Evolutionary conservation across 2,888 invertebrate species (phyloP).

Genomic region (Drosophila austrosaltans): DNA sequence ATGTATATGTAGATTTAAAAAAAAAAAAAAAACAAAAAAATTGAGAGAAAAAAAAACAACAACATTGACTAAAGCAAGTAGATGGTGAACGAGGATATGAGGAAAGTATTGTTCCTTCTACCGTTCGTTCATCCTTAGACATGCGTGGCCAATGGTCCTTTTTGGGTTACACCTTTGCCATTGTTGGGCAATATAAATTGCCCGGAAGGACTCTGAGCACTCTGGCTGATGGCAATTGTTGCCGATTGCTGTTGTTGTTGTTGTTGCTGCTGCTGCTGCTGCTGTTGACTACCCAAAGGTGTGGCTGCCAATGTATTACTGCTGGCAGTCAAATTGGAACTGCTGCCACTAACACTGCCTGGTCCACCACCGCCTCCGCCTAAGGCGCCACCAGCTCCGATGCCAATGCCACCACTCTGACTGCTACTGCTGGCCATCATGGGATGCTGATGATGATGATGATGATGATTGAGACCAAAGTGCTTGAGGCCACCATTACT

Average conservation of each 20-base stretch:
- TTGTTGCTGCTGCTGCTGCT: constrained; percentile 80
- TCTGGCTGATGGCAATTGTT: constrained; percentile 85
- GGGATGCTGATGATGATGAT: constrained; percentile 25
- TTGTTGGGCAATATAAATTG: constrained; percentile 84
- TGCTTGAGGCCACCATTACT: constrained; percentile 76
- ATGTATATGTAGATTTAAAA: background rate
- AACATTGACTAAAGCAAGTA: constrained; percentile 16
- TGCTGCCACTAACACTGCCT: constrained; percentile 85
- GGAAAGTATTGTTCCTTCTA: background rate
- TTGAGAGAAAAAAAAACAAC: background rate
- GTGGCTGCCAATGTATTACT: constrained; percentile 82
- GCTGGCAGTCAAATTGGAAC: constrained; percentile 84
- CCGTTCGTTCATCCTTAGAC: constrained; percentile 82
- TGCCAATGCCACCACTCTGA: constrained; percentile 6
- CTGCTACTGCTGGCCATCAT: constrained; percentile 37
- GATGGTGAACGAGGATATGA: background rate
- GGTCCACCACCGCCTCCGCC: constrained; percentile 85
- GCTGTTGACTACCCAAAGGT: constrained; percentile 85
- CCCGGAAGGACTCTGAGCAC: constrained; percentile 85
- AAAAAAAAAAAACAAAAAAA: background rate
- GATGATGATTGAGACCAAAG: constrained; percentile 44
- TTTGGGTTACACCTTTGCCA: constrained; percentile 82
- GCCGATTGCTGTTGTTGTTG: constrained; percentile 47
- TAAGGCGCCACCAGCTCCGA: constrained; percentile 63
- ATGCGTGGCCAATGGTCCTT: constrained; percentile 86